Evolutionary conservation across 2,113 vertebrate species (phyloP).

Genomic region (Coracopsis vasa): DNA sequence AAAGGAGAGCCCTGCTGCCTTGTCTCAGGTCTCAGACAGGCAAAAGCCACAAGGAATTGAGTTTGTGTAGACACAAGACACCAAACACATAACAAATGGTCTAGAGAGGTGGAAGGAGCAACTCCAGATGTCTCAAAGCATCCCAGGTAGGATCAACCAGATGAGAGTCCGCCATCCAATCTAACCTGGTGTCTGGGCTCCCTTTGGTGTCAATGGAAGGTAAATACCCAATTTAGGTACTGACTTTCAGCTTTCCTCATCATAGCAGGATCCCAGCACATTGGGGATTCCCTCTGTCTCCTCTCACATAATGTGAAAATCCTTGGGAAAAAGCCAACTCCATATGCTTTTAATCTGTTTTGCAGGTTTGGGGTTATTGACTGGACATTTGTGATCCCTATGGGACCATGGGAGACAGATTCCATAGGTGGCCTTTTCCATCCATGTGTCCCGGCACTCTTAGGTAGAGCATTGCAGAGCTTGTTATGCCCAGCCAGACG

Average conservation of each 20-base stretch:
- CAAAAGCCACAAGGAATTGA: neutral
- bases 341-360: neutral
- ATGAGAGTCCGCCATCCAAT: neutral
- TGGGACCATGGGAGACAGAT: neutral
- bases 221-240: neutral
- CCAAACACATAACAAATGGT: neutral
- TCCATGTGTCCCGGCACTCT: neutral
- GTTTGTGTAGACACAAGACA: neutral
- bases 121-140: neutral
- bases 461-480: neutral
- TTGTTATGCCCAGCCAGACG: neutral
- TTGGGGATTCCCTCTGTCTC: neutral
- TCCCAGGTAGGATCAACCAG: neutral
- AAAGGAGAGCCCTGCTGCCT: neutral
- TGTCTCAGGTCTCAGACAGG: neutral
- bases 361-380: neutral
- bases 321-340: neutral
- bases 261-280: neutral
- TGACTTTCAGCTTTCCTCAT: neutral
- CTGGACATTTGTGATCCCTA: neutral
- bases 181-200: neutral
- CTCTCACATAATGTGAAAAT: neutral
- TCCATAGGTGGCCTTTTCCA: neutral
- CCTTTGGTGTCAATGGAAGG: neutral
- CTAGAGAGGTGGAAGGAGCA: neutral